Evolutionary conservation across 2,797 vertebrate genomes (phyloP), one percentile per base, ranked within the genome.

Genomic region (Galagoides demidoff): DNA sequence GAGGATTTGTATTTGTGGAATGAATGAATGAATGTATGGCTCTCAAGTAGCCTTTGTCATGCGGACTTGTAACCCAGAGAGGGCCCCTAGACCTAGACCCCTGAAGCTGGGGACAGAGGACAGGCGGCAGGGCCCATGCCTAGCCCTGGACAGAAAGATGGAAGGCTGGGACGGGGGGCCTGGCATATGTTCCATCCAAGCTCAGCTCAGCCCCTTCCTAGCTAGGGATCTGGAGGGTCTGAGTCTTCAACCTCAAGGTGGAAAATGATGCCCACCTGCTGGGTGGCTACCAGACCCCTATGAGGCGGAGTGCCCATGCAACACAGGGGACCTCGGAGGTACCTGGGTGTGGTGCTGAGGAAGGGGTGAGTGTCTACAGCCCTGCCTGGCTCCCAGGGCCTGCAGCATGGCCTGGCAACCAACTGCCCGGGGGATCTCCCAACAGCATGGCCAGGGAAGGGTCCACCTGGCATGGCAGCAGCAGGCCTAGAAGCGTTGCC

Each of bases 261-360:
- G 57, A 25, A 43, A 8, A 76, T 8, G 13, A 64, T 55, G n/a
- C 11, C 25, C 2, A 14, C 27, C 13, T 27, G 59, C n/a, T 39
- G 23, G 52, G 31, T 55, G 68, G 37, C 34, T 6, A 1, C 17
- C 43, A 52, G 55, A 55, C 5, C 34, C 19, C 37, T 66, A 4
- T 11, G 55, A 43, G 37, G 37, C 61, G 23, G 59, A 68, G 63
- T 9, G 10, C 23, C 43, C 55, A 16, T 12, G 61, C 45, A 34
- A 49, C 43, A 23, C 37, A n/a, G 25, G 3, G 12, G 20, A 5
- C 37, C 57, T 25, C 9, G 49, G 85, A 49, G 12, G 31, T 14
- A 0, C 20, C 3, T 0, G 5, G 22, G 14, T 16, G 13, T 39
- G 31, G n/a, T 0, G 2, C 57, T 5, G 52, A 27, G 49, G 45